Base-by-base conservation (phyloP, 2,888 invertebrate genomes). In the Luperina testacea region DNA sequence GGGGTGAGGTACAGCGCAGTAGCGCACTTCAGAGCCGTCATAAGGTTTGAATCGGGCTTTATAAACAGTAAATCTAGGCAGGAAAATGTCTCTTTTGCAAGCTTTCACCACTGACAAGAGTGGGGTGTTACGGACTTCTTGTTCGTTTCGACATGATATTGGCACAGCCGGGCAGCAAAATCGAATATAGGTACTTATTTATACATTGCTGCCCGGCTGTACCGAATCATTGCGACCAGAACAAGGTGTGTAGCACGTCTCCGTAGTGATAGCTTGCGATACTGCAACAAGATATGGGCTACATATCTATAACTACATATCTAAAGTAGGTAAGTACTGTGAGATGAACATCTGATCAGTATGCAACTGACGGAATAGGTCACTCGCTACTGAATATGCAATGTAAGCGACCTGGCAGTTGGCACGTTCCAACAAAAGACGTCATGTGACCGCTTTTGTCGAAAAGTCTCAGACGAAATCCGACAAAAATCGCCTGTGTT, bases 311-410 rank as follows among this genome's bases (percentile, higher is more conserved):
- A 38, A 38, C 38, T 45, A 15, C 24, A 2, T 48, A 5, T 17
- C 70, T 32, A 24, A 24, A 70, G 42, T 9, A 45, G 11, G 17
- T 24, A 38, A 53, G 24, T 32, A 77, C 64, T 42, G 32, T 57
- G 24, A 67, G 48, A 27, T 27, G 45, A 38, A 38, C 71, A 24
- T 64, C 63, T 45, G 9, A 64, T 78, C 51, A 45, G n/a, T 45
- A 63, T 57, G 64, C 71, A 64, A 57, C 32, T 45, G 45, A 45
- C 15, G 53, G 63, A 64, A 71, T 64, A 53, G 77, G 57, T 57
- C 64, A 78, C n/a, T 32, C 32, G 45, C 45, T 71, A 27, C 45
- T 77, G 32, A 78, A 71, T 77, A 64, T 77, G 70, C 71, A 69
- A 65, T 15, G 11, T 61, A 32, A 45, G 61, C 24, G n/a, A 70